These are phyloP conservation scores for Mustela nigripes DNA, from an alignment of 2,113 vertebrate species.

Conservation along the genomic window DNA sequence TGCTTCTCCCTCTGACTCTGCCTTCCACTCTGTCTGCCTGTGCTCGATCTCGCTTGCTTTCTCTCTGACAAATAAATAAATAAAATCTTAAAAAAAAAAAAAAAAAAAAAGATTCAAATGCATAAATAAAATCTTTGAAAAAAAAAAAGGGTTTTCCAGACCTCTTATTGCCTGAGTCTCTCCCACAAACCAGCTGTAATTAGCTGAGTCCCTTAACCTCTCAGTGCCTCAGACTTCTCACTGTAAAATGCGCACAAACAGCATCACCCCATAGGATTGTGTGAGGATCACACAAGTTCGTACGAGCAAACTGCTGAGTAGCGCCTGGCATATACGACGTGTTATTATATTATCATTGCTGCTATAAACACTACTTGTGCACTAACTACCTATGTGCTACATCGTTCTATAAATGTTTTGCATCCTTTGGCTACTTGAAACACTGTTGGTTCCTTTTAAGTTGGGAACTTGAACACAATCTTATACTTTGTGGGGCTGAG, in stretches of 20 bases:
- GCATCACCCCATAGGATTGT: too few relatives aligned
- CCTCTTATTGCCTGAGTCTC: not conserved
- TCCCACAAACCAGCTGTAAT: not conserved
- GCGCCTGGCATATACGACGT: not conserved
- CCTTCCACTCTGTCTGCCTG: too few relatives aligned
- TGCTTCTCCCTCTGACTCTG: too few relatives aligned
- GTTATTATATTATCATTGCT: too few relatives aligned
- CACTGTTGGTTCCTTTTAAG: not conserved
- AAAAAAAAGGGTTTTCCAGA: not conserved
- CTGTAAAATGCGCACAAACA: not conserved
- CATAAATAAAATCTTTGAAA: too few relatives aligned
- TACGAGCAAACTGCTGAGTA: not conserved
- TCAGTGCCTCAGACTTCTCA: not conserved
- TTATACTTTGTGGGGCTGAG: not conserved
- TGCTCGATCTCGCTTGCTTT: too few relatives aligned
- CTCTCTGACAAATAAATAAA: too few relatives aligned
- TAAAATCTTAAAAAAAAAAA: too few relatives aligned
- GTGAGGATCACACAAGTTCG: not conserved
- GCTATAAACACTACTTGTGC: not conserved
- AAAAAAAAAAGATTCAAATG: too few relatives aligned
- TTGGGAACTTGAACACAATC: not conserved
- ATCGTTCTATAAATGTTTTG: not conserved
- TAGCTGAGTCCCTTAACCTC: not conserved
- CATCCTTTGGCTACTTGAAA: not conserved
- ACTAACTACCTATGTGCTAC: not conserved